Percentiles rank a stretch among this genome's conserved stretches.
phyloP scores from a whole-genome alignment of 1,140 invertebrate species.

The Drosophila athabasca region DNA sequence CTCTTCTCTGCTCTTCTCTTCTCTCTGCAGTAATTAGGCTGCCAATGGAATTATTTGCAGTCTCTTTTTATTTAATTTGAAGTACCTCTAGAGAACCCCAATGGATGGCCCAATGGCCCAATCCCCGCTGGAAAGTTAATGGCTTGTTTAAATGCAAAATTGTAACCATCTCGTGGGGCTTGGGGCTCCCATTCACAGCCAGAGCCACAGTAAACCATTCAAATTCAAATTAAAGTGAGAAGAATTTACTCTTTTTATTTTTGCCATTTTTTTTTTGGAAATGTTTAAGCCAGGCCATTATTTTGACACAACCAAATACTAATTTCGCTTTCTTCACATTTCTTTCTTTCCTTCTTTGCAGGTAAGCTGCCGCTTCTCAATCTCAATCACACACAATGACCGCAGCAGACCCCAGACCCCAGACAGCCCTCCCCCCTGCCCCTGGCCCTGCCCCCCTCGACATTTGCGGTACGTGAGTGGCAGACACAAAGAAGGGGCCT shows the following conservation, averaged over 20 bases:
- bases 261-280: constrained; percentile 35
- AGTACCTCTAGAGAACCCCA: background rate
- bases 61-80: constrained; percentile 34
- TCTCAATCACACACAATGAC: constrained; percentile 46
- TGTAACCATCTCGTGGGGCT: background rate
- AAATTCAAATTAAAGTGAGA: constrained; percentile 44
- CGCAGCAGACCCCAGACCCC: constrained; percentile 11
- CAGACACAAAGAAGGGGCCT: constrained; percentile 27
- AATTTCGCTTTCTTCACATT: constrained; percentile 74
- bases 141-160: constrained; percentile 58
- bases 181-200: background rate
- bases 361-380: constrained; percentile 51
- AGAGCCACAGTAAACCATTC: constrained; percentile 17
- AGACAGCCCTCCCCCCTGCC: too few relatives aligned
- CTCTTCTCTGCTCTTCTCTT: too few relatives aligned
- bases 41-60: constrained; percentile 43
- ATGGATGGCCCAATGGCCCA: too few relatives aligned
- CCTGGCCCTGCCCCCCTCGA: too few relatives aligned
- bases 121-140: constrained; percentile 50
- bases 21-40: constrained; percentile 65
- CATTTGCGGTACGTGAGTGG: constrained; percentile 49
- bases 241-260: constrained; percentile 24
- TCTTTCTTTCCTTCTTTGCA: constrained; percentile 43
- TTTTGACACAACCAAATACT: constrained; percentile 34
- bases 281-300: constrained; percentile 34